Evolutionary conservation across 2,113 vertebrate species (phyloP), one percentile per base, ranked within the genome.

Genomic region (Silurus asotus): DNA sequence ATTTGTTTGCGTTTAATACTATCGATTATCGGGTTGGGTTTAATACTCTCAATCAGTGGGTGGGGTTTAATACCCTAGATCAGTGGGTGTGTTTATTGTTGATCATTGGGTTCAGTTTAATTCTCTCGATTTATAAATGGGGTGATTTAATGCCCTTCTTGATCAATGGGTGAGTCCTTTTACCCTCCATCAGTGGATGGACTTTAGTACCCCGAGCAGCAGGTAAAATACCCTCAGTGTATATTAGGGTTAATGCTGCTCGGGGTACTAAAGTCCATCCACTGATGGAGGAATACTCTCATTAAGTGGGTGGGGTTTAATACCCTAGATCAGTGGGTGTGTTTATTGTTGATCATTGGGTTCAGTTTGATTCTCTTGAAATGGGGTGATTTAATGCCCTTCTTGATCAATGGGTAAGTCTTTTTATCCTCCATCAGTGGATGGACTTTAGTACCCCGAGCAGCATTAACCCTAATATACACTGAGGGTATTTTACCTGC

Each of bases 311-410:
- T 61, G n/a, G n/a, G 23, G 64, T 65, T 65, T 65, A 28, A 13
- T 65, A 65, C 64, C 2, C 64, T 25, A 28, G 23, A 65, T 65
- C 64, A 11, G 8, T 25, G n/a, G n/a, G 13, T n/a, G 1, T 6
- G 59, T 62, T 23, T 62, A 23, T 5, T 23, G 1, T 17, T 62
- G n/a, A 7, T 56, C 55, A 76, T 20, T 75, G 23, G 74, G 13
- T 1, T 51, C 51, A 51, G 75, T 56, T 78, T 28, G 92, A 91
- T 93, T 90, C 37, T 37, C 37, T 37, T 37, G 37, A 37, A 37
- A 2, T 37, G 37, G 37, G 37, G 37, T 37, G 37, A 37, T 37
- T 37, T 37, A 37, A 37, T 37, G 37, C 37, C 37, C 37, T 37
- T 37, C 37, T 37, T 37, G 37, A 37, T 37, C 37, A 37, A 37